Evolutionary conservation across 2,797 vertebrate species (phyloP).

Genomic region (Anomalospiza imberbis): DNA sequence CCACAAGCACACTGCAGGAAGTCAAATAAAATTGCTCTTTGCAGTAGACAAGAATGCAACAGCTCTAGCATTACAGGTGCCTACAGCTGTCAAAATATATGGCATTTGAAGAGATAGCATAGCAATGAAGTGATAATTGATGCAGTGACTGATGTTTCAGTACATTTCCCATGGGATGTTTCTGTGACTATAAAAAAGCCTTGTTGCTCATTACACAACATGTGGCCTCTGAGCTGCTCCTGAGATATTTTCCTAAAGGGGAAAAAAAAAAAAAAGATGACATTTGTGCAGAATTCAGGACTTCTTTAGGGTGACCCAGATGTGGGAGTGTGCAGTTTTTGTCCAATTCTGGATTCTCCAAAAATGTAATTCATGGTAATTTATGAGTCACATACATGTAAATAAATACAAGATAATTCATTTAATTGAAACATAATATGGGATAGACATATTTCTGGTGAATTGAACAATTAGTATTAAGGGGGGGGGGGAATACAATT

Average conservation of each 20-base stretch:
- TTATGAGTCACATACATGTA: not conserved
- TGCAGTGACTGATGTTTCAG: not conserved
- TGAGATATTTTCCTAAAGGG: not conserved
- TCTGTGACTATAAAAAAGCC: not conserved
- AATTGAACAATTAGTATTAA: not conserved
- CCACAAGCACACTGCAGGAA: fast-evolving
- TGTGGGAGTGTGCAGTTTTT: not conserved
- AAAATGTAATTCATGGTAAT: not conserved
- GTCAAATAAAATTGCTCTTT: not conserved
- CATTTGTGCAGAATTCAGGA: not conserved
- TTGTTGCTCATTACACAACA: not conserved
- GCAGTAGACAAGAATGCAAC: not conserved
- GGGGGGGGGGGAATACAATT: no score
- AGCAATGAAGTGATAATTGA: not conserved
- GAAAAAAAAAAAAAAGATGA: no score
- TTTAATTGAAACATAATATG: not conserved
- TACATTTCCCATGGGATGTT: not conserved
- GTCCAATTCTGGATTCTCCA: not conserved
- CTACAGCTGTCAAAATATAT: not conserved
- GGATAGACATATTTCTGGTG: not conserved
- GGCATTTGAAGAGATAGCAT: not conserved
- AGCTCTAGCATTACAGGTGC: not conserved
- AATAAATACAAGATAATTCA: not conserved
- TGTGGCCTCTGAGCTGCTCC: not conserved
- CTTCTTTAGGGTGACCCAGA: not conserved